Evolutionary conservation across 2,888 invertebrate genomes (phyloP).

Genomic region (Tiliacea aurago): DNA sequence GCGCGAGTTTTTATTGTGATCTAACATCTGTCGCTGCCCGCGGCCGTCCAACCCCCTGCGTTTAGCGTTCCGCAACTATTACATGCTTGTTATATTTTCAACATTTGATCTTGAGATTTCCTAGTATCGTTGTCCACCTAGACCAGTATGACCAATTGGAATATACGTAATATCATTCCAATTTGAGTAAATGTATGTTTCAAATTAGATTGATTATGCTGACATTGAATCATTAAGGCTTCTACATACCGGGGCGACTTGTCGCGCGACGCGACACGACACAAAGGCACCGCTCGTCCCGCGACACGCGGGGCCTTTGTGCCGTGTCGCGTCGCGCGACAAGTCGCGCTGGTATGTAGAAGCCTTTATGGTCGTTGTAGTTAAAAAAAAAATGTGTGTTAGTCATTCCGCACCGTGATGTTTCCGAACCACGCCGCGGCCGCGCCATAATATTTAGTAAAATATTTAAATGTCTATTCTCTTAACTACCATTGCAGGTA

Average conservation of each 20-base stretch:
- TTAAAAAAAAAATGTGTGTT: neutral
- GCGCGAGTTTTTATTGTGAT: constrained; percentile 89
- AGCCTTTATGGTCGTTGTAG: no score
- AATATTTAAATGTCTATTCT: neutral
- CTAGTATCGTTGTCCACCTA: neutral
- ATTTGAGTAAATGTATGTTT: neutral
- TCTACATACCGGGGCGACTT: no score
- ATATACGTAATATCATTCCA: constrained; percentile 9
- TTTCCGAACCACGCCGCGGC: neutral
- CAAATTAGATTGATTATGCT: constrained; percentile 11
- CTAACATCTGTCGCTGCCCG: constrained; percentile 88
- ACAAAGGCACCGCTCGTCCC: no score
- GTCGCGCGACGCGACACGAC: no score
- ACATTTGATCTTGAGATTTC: constrained; percentile 5
- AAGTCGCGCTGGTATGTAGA: no score
- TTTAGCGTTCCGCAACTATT: constrained; percentile 47
- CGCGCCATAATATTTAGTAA: neutral
- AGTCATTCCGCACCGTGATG: neutral
- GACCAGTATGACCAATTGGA: constrained; percentile 25
- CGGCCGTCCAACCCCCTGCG: constrained; percentile 71
- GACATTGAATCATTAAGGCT: neutral
- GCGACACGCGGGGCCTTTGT: no score
- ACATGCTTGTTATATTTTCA: constrained; percentile 19
- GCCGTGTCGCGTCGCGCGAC: no score
- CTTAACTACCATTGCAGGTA: constrained; percentile 1